Evolutionary conservation across 2,888 invertebrate genomes (phyloP), one percentile per base, ranked within the genome.

Genomic region (Hymenopus coronatus): DNA sequence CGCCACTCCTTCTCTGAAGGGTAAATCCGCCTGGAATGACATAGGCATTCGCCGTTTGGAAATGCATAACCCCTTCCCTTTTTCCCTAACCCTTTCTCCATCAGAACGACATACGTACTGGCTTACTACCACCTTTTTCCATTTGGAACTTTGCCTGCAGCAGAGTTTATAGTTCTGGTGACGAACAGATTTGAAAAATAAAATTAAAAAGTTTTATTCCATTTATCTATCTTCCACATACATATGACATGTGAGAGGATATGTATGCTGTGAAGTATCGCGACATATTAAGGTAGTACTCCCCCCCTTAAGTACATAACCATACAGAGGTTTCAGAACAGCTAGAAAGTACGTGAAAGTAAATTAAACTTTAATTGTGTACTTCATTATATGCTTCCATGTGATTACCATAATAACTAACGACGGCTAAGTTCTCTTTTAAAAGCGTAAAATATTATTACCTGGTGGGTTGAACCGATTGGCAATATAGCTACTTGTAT

Each of bases 141-240:
- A 87, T 87, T 87, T 87, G 82, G 33, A 87, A 87, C 87, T 87
- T 87, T 87, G 87, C 82, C 87, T 82, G 27, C 20, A 70, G 54
- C 54, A 70, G 20, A 70, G 15, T 70, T 70, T 70, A 70, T 70
- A 70, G 54, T 70, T 70, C 54, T 70, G 54, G 54, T 70, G 54
- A 70, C 54, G 54, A 70, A 70, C 15, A 70, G 54, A 70, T 20
- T 70, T 70, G 54, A 70, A 70, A 70, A 70, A 70, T 25, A 70
- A 70, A 70, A 70, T 70, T 70, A 70, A 70, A 70, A 70, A 70
- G 54, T 70, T 70, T 70, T 70, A 70, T 70, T 70, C 25, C 54
- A 70, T 70, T 20, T 70, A 70, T 70, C 54, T 70, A 70, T 70
- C 54, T 70, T 70, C 25, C 40, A 40, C 40, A 40, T 40, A 40